Evolutionary conservation across 1,140 invertebrate species (phyloP).

Genomic region (Latrodectus geometricus): DNA sequence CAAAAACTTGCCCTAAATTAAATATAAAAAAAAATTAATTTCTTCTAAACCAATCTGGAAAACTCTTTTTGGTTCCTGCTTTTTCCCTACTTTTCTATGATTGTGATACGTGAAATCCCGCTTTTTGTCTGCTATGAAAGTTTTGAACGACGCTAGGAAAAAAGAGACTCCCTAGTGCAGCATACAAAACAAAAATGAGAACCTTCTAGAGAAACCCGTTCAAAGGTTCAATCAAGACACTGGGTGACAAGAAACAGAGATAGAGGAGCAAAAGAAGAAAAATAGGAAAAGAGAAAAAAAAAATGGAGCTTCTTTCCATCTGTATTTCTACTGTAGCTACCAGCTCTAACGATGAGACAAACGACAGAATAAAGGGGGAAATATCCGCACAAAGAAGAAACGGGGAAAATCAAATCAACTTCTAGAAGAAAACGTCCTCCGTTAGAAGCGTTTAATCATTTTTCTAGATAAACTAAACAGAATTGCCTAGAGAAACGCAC

Average conservation of each 20-base stretch:
- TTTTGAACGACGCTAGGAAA: neutral
- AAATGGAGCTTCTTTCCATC: neutral
- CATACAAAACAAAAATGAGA: conserved; percentile 15
- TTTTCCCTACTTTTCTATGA: too few relatives aligned
- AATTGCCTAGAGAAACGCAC: neutral
- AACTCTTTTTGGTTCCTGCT: too few relatives aligned
- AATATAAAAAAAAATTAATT: too few relatives aligned
- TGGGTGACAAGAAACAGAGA: conserved; percentile 6
- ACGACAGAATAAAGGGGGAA: conserved; percentile 18
- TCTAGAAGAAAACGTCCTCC: neutral
- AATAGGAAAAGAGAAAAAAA: neutral
- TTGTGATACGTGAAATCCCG: too few relatives aligned
- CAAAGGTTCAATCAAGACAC: conserved; percentile 28
- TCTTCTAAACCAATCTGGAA: too few relatives aligned
- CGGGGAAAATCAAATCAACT: conserved; percentile 21
- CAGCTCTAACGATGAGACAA: conserved; percentile 2
- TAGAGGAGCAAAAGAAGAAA: neutral
- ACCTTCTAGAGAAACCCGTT: conserved; percentile 13
- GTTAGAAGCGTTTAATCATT: conserved; percentile 11
- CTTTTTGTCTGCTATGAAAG: neutral
- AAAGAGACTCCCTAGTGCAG: neutral
- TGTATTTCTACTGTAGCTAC: neutral
- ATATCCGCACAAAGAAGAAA: conserved; percentile 12
- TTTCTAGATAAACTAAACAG: neutral
- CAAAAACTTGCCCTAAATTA: too few relatives aligned